Evolutionary conservation across 2,113 vertebrate genomes (phyloP).

Genomic region (Cinclus mexicanus): DNA sequence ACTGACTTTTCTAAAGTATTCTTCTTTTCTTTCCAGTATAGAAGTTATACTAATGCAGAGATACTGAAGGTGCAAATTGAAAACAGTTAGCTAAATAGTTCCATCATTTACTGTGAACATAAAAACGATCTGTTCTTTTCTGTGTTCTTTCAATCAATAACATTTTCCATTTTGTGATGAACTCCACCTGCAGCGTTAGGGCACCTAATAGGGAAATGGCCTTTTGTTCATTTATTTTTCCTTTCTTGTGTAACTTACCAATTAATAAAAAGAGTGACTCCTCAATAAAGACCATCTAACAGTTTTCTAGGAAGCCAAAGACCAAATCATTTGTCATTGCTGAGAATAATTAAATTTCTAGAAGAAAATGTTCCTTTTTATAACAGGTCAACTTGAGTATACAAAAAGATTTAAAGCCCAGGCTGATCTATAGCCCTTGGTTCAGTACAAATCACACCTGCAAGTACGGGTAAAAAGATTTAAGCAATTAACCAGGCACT

Average conservation of each 20-base stretch:
- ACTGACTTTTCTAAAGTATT: neutral
- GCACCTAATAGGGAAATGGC: neutral
- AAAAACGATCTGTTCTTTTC: neutral
- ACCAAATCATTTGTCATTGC: neutral
- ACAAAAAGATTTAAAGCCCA: neutral
- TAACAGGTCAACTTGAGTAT: neutral
- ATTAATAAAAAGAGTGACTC: neutral
- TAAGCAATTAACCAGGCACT: neutral
- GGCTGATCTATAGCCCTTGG: neutral
- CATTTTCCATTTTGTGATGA: neutral
- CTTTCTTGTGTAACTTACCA: neutral
- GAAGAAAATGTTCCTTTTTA: neutral
- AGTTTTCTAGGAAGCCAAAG: neutral
- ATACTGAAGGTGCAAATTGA: slow-evolving; percentile 28
- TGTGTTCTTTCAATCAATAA: slow-evolving; percentile 17
- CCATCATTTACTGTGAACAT: slow-evolving; percentile 13
- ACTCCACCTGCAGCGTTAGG: neutral
- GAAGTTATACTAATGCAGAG: neutral
- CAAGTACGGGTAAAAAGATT: neutral
- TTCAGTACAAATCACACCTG: neutral
- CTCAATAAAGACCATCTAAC: neutral
- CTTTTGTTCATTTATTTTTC: neutral
- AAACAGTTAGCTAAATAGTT: slow-evolving; percentile 17
- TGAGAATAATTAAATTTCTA: neutral
- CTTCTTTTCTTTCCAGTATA: neutral